These are phyloP conservation scores for Sebastes baramenuke DNA, from an alignment of 2,797 vertebrate genomes.

Conservation along the genomic window DNA sequence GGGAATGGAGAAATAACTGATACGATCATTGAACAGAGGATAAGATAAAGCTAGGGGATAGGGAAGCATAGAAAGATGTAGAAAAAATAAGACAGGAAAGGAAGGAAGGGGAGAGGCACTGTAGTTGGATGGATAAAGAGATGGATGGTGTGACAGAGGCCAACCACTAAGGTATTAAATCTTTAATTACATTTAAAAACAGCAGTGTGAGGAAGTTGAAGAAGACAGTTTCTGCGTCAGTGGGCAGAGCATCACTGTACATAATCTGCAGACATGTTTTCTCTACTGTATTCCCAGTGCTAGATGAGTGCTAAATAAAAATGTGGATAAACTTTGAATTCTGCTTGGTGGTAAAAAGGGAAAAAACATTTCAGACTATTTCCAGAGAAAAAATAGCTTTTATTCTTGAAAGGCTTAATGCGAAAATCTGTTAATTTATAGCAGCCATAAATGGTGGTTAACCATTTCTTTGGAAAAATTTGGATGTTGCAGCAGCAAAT, in stretches of 20 bases:
- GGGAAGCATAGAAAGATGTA: neutral
- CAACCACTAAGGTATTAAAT: slow-evolving; percentile 44
- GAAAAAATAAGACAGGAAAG: neutral
- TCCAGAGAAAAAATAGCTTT: neutral
- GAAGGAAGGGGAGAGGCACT: neutral
- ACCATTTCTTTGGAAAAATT: neutral
- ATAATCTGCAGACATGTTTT: slow-evolving; percentile 15
- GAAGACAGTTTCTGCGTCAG: slow-evolving; percentile 29
- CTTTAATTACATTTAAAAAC: slow-evolving; percentile 56
- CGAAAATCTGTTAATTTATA: no score
- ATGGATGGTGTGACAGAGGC: slow-evolving; percentile 39
- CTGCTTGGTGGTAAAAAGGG: no score
- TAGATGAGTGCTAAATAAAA: neutral
- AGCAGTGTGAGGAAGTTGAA: slow-evolving; percentile 18
- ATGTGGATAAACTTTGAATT: no score
- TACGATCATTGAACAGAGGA: slow-evolving; percentile 1
- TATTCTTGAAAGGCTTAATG: neutral
- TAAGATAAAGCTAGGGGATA: neutral
- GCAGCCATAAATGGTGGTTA: neutral
- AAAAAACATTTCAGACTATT: neutral
- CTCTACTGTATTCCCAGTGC: neutral
- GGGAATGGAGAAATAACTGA: neutral
- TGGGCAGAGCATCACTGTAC: slow-evolving; percentile 22
- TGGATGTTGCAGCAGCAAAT: neutral
- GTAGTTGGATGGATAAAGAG: slow-evolving; percentile 7